Base-by-base conservation (phyloP, 1,140 invertebrate genomes). In the Drosophila tropicalis region DNA sequence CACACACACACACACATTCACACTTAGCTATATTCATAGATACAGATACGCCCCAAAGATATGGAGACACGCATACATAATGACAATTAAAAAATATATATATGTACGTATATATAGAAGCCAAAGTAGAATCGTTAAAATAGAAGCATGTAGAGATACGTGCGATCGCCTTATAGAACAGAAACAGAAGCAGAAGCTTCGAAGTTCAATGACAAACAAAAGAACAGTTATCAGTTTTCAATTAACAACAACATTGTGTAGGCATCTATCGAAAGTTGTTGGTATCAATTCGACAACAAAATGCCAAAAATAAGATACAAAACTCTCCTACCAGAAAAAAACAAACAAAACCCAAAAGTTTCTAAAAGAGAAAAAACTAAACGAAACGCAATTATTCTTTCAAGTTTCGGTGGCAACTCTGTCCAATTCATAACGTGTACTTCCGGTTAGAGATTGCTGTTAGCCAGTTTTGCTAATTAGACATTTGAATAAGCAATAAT, bases 181-280 rank as follows among this genome's bases (percentile, higher is more conserved):
- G 51, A 81, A 84, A 64, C 78, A 81, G 78, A 70, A 83, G 77
- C 80, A 76, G 76, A 65, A 75, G 55, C 54, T 74, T 75, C 41
- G 72, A 76, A 71, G 57, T 70, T 70, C 40, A 79, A 67, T 41
- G 67, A 44, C 41, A 44, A 76, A 60, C 64, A 67, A 73, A 63
- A 57, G 60, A 77, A 77, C 75, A 64, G 82, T 86, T 87, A 87
- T 87, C 84, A 87, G 80, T 87, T 87, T 87, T 87, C 84, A 87
- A 87, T 87, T 87, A 87, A 89, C 84, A 87, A 84, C 80, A 87
- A 77, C 84, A 70, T 87, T 73, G 25, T 60, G 69, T 74, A 76
- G 79, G 70, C 65, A 72, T 81, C 77, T 12, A 39, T 39, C 12
- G 10, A 36, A 10, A 9, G 34, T 36, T 39, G 10, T 39, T 39